phyloP scores from a whole-genome alignment of 2,113 vertebrate genomes.

The Heterotis niloticus region DNA sequence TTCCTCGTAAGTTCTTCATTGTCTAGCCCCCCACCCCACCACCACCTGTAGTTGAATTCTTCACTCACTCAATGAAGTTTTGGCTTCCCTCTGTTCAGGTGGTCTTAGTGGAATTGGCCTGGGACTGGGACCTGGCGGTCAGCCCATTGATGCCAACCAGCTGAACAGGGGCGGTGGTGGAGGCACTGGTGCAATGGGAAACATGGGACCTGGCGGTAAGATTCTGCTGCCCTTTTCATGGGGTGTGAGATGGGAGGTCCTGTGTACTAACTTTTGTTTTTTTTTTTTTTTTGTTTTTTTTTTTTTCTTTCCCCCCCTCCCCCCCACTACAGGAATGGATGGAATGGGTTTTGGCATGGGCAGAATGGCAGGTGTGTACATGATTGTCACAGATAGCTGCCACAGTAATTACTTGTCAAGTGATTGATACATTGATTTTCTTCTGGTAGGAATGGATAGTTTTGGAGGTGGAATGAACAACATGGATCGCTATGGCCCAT shows the following conservation, averaged over 20 bases:
- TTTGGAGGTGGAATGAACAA: slow-evolving; percentile 78
- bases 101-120: slow-evolving; percentile 92
- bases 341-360: slow-evolving; percentile 90
- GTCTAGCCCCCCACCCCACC: background rate
- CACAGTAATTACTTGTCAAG: too few relatives aligned
- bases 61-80: background rate
- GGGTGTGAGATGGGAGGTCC: background rate
- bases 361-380: slow-evolving; percentile 87
- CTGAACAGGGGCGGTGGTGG: slow-evolving; percentile 74
- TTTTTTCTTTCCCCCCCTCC: too few relatives aligned
- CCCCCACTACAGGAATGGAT: slow-evolving; percentile 87
- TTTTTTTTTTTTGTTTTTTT: slow-evolving; percentile 41
- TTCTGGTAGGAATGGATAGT: slow-evolving; percentile 82
- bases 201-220: slow-evolving; percentile 85
- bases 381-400: background rate
- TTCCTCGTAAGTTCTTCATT: slow-evolving; percentile 79
- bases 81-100: slow-evolving; percentile 60
- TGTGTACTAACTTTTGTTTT: slow-evolving; percentile 9
- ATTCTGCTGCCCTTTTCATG: background rate
- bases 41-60: background rate
- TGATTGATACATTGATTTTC: background rate
- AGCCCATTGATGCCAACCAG: slow-evolving; percentile 89
- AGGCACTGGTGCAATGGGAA: slow-evolving; percentile 70
- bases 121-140: slow-evolving; percentile 91
- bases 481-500: slow-evolving; percentile 83